Evolutionary conservation across 2,888 invertebrate species (phyloP).

Genomic region (Pinctada fucata): DNA sequence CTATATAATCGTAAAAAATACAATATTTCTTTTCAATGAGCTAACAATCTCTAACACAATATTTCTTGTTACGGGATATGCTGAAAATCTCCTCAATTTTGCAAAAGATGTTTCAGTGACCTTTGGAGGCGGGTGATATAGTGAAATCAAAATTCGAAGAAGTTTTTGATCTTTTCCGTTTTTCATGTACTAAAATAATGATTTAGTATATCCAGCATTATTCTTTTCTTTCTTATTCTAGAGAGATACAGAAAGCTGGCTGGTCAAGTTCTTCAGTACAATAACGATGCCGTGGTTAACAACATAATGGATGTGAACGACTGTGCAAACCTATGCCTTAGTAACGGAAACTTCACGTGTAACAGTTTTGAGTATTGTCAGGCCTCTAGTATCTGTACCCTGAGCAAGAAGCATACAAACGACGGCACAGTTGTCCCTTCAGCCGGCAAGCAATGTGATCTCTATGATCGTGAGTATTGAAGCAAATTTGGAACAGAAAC

Average conservation of each 20-base stretch:
- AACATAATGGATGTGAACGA: slow-evolving; percentile 41
- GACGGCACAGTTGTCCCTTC: slow-evolving; percentile 44
- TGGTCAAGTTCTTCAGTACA: slow-evolving; percentile 44
- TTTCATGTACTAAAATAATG: too few species aligned
- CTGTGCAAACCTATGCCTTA: slow-evolving; percentile 58
- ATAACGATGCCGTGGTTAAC: slow-evolving; percentile 46
- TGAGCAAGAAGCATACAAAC: slow-evolving; percentile 52
- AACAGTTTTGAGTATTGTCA: slow-evolving; percentile 64
- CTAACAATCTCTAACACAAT: too few species aligned
- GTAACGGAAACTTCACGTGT: slow-evolving; percentile 51
- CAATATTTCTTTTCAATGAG: too few species aligned
- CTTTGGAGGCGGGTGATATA: too few species aligned
- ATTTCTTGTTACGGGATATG: too few species aligned
- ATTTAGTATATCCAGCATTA: too few species aligned
- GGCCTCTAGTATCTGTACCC: slow-evolving; percentile 49
- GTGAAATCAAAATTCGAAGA: too few species aligned
- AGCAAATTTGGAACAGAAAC: neutral
- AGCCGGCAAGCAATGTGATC: slow-evolving; percentile 47
- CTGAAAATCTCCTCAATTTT: too few species aligned
- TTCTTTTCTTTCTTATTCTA: slow-evolving; percentile 15
- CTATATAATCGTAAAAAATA: too few species aligned
- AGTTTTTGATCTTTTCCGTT: too few species aligned
- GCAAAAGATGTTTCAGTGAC: too few species aligned
- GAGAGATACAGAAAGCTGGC: slow-evolving; percentile 43
- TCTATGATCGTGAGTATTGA: slow-evolving; percentile 55